Conservation (phyloP, 2,797 vertebrate genomes). For the Xerus rutilus region DNA sequence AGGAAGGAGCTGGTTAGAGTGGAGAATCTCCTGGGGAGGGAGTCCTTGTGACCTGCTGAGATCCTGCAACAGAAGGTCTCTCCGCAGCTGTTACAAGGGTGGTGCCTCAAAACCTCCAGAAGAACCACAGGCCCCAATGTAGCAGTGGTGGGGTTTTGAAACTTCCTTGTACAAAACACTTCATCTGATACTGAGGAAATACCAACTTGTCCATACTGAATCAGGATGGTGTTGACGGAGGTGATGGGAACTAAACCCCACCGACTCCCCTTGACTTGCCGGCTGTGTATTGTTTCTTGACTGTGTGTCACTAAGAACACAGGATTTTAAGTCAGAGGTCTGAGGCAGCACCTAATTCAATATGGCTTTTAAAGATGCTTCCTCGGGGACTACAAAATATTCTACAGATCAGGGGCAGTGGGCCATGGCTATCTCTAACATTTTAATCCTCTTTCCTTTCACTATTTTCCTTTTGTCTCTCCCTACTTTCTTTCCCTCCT, state of each 20-base stretch:
- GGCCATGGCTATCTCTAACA: background rate
- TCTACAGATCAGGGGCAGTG: background rate
- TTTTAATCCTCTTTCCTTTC: background rate
- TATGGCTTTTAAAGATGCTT: background rate
- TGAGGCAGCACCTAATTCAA: background rate
- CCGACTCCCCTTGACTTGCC: background rate
- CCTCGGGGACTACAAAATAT: background rate
- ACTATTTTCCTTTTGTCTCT: background rate
- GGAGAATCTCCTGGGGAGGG: background rate
- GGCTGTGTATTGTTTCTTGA: background rate
- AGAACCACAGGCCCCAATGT: background rate
- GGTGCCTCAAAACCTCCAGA: background rate
- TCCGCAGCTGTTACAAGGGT: background rate
- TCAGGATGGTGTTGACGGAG: accelerated
- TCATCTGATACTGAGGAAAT: background rate
- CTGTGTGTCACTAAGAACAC: background rate
- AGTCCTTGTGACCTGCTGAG: background rate
- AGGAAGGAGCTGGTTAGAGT: background rate
- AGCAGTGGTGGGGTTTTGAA: background rate
- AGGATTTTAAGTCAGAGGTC: background rate
- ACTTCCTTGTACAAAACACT: background rate
- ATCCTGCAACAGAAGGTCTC: background rate
- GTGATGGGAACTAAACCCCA: background rate
- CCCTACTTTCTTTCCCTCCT: background rate
- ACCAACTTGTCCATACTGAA: background rate